Evolutionary conservation across 2,113 vertebrate genomes (phyloP).

Genomic region (Nannobrachium achirus): DNA sequence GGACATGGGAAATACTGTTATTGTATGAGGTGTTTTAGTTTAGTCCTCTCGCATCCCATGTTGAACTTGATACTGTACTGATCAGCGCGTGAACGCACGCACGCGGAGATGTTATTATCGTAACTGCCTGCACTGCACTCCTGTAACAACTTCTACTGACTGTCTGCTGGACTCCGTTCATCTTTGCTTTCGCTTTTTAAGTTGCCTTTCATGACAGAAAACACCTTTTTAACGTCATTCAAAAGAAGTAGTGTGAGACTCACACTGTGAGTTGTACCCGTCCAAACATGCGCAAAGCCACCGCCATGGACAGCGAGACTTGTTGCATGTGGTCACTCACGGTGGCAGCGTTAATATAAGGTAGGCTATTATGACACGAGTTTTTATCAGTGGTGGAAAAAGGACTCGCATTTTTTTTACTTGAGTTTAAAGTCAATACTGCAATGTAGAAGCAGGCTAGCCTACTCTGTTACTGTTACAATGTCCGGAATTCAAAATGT

Average conservation of each 20-base stretch:
- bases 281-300: not conserved
- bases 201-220: not conserved
- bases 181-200: not conserved
- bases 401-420: too few species aligned
- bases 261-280: not conserved
- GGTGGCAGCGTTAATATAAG: conserved; percentile 34
- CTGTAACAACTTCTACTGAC: conserved; percentile 1
- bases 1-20: not conserved
- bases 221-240: not conserved
- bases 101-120: conserved; percentile 20
- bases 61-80: conserved; percentile 15
- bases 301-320: conserved; percentile 33
- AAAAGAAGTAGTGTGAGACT: not conserved
- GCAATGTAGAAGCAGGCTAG: too few species aligned
- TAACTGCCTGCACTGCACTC: conserved; percentile 37
- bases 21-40: not conserved
- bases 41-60: not conserved
- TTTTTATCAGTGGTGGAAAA: too few species aligned
- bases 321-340: conserved; percentile 44
- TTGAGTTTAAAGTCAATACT: too few species aligned
- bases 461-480: not conserved
- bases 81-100: conserved; percentile 24
- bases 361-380: conserved; percentile 6
- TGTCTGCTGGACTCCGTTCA: not conserved
- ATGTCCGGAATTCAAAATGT: too few species aligned